These are phyloP conservation scores for Pseudococcus longispinus DNA, from an alignment of 2,888 invertebrate genomes.

Conservation along the genomic window DNA sequence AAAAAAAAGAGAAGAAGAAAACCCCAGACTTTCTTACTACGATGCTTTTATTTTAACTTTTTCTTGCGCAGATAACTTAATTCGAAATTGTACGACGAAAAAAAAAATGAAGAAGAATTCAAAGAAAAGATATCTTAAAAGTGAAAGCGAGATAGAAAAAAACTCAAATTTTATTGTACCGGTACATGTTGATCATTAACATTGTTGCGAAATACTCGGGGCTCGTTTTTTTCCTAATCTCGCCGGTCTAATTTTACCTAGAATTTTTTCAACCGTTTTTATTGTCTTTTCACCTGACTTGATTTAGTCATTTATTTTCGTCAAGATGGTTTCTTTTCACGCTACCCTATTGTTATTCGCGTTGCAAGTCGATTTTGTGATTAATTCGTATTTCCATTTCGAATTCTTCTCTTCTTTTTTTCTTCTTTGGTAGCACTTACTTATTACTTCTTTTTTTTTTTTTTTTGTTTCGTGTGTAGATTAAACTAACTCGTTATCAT, in stretches of 20 bases:
- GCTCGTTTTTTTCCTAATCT: slow-evolving; percentile 9
- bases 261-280: slow-evolving; percentile 28
- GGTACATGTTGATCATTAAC: slow-evolving; percentile 22
- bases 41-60: slow-evolving; percentile 9
- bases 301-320: slow-evolving; percentile 34
- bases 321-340: slow-evolving; percentile 29
- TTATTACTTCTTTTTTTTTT: neutral
- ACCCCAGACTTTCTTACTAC: neutral
- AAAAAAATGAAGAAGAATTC: neutral
- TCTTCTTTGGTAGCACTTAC: neutral
- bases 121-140: neutral
- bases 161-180: neutral
- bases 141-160: neutral
- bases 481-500: slow-evolving; percentile 7
- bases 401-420: neutral
- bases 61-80: neutral
- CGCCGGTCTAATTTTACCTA: slow-evolving; percentile 4
- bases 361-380: slow-evolving; percentile 13
- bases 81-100: neutral
- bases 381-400: slow-evolving; percentile 9
- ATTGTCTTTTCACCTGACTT: slow-evolving; percentile 34
- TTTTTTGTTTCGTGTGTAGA: neutral
- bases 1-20: neutral
- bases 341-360: slow-evolving; percentile 16
- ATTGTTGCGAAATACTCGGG: neutral